Evolutionary conservation across 2,888 invertebrate genomes (phyloP), one percentile per base, ranked within the genome.

Genomic region (Temnothorax unifasciatus): DNA sequence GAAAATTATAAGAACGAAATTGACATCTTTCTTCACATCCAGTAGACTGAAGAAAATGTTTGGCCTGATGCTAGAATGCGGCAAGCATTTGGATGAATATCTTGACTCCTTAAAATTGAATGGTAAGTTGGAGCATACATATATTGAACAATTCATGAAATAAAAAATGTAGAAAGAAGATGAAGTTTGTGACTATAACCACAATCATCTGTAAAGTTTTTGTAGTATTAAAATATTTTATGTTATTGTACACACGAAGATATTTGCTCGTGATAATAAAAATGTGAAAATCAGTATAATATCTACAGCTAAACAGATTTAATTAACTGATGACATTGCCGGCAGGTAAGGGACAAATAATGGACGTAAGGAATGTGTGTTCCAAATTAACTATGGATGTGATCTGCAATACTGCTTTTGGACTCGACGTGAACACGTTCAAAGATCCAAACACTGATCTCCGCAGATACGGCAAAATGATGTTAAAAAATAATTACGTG

Each of bases 381-480:
- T 91, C 90, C 0, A 92, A 2, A 77, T 94, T 90, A 54, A 91
- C 93, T 0, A 93, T 93, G 6, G 95, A 96, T 87, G 93, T 96
- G 0, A 95, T 96, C 83, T 95, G 95, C 6, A 95, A 95, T 0
- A 95, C 95, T 4, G 95, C 95, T 2, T 96, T 93, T 71, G 96
- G 95, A 0, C 92, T 96, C 0, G 92, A 94, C 73, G 95, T 95
- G 0, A 95, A 95, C 85, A 94, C 95, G 13, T 92, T 95, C 8
- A 94, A 92, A 29, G 90, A 95, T 77, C 94, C 95, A 0, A 92
- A 95, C 34, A 93, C 94, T 0, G 95, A 95, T 59, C 95, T 96
- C 82, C 94, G 95, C 1, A 92, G 93, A 13, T 92, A 93, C 77
- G 95, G 95, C 8, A 92, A 93, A 0, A 91, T 92, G 29, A 93